Evolutionary conservation across 2,888 invertebrate species (phyloP), one percentile per base, ranked within the genome.

Genomic region (Amblyteles armatorius): DNA sequence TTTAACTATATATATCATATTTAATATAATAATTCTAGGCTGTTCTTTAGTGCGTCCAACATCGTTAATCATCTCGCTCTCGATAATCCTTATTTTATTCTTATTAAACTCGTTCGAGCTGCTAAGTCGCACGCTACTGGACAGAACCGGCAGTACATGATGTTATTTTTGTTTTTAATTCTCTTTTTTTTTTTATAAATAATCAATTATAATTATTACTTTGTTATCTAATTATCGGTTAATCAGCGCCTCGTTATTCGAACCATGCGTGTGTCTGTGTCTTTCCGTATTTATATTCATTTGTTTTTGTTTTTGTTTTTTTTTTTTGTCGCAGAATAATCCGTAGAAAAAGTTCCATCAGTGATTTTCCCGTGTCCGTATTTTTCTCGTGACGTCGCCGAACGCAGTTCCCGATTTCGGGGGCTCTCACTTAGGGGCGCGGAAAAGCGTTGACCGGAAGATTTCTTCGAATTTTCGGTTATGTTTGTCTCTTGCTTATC

Each of bases 141-240:
- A 85, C 82, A 89, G 88, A 90, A 90, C 89, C 91, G 91, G 91
- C 91, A 91, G 91, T 91, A 90, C 88, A 91, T 90, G 72, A 82
- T 73, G 77, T 73, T 68, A 74, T 79, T 71, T 63, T 57, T 67
- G 36, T 16, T 50, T 50, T 52, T 52, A 72, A 72, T 79, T 63
- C 78, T 79, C 55, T 65, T 82, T 73, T 73, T 73, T 73, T 79
- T 65, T 55, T 82, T 73, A 76, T 81, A 48, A 81, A 73, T 81
- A 77, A 79, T 67, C 55, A 79, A 40, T 57, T 48, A 50, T 52
- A 69, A 19, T 76, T 76, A 48, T 22, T n/a, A 44, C 50, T 79
- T 69, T 74, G 26, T 79, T 57, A 79, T 55, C 74, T 84, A 81
- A 65, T 65, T 55, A 57, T 74, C 26, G 48, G 22, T 67, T 40